A percentile compares a stretch with the other conserved stretches of the same genome.
phyloP scores from a whole-genome alignment of 2,113 vertebrate genomes.

The Bubo blakistoni region DNA sequence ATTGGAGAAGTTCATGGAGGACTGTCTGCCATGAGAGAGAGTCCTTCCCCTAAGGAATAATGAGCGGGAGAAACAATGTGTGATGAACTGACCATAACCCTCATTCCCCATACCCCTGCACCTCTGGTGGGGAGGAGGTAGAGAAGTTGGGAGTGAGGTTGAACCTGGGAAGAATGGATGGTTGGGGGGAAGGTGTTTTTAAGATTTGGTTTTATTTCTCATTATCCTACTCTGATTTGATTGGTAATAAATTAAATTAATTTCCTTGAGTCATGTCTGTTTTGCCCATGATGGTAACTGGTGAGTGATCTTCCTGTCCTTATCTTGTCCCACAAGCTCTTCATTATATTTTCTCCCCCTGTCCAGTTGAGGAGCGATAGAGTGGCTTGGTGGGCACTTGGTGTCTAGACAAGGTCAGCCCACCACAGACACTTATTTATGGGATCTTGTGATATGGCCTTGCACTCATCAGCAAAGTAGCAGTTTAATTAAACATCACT shows the following conservation, averaged over 20 bases:
- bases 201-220: not conserved
- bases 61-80: not conserved
- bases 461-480: not conserved
- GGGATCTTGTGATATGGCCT: not conserved
- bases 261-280: not conserved
- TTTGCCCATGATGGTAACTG: not conserved
- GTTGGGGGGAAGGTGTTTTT: not conserved
- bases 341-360: not conserved
- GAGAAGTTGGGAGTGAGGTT: not conserved
- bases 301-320: not conserved
- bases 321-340: rapidly evolving
- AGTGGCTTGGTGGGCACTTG: not conserved
- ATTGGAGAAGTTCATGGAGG: not conserved
- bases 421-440: not conserved
- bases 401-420: not conserved
- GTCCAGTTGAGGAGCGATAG: not conserved
- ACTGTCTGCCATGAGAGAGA: not conserved
- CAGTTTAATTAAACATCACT: not conserved
- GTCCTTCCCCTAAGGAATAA: not conserved
- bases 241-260: not conserved
- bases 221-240: not conserved
- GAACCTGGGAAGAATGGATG: not conserved
- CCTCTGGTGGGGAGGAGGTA: not conserved
- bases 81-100: rapidly evolving
- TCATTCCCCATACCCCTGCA: not conserved